Conservation (phyloP, 2,797 vertebrate species). For the Manis pentadactyla region DNA sequence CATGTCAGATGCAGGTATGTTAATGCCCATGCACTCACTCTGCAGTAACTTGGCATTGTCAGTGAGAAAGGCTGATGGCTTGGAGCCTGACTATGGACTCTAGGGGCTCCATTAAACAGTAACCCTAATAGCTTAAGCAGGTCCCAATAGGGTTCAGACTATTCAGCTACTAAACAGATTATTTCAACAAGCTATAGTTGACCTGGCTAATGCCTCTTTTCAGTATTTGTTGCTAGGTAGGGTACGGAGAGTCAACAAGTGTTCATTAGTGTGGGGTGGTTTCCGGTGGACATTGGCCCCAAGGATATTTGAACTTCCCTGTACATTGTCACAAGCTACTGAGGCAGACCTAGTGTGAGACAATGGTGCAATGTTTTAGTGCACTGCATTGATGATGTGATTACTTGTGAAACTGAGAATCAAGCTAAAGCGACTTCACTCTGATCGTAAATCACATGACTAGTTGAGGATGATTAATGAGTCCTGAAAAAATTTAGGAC, state of each 20-base stretch:
- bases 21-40: background rate
- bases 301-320: background rate
- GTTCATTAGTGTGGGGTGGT: background rate
- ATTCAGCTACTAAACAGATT: background rate
- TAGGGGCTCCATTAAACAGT: background rate
- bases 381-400: background rate
- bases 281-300: background rate
- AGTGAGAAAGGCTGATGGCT: background rate
- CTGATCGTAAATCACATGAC: background rate
- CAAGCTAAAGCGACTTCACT: background rate
- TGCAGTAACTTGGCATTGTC: background rate
- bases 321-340: background rate
- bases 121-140: background rate
- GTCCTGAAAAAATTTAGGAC: background rate
- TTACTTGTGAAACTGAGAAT: background rate
- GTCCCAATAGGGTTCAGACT: background rate
- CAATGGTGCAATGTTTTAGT: too few species aligned
- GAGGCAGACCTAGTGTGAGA: background rate
- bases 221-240: background rate
- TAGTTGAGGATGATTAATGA: background rate
- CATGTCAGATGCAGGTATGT: background rate
- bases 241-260: background rate
- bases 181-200: background rate
- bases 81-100: background rate
- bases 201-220: background rate